Percentiles rank a stretch among this genome's conserved stretches.
Evolutionary conservation across 2,888 invertebrate genomes (phyloP).

Genomic region (Leptinotarsa rubiginosa): DNA sequence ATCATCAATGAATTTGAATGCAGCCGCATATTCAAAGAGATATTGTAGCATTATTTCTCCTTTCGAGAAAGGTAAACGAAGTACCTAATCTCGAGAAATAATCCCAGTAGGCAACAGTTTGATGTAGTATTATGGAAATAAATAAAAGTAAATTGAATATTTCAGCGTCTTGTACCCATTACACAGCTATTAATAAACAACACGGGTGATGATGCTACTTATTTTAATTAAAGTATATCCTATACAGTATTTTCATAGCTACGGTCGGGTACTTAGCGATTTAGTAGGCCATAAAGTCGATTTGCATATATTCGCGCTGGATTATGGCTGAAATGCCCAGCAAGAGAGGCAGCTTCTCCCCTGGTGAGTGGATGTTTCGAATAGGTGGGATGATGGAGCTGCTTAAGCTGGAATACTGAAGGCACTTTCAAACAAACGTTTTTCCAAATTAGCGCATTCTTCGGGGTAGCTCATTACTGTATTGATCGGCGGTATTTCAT

Average conservation of each 20-base stretch:
- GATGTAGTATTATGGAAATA: conserved; percentile 26
- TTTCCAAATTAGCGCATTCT: not conserved
- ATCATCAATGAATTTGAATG: no score
- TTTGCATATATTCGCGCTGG: conserved; percentile 43
- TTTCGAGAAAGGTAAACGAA: conserved; percentile 2
- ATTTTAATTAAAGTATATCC: conserved; percentile 40
- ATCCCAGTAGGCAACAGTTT: conserved; percentile 17
- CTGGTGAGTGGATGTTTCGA: conserved; percentile 9
- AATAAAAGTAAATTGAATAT: conserved; percentile 29
- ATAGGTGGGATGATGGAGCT: conserved; percentile 16
- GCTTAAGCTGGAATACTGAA: not conserved
- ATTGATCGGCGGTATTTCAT: not conserved
- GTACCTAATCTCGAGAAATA: conserved; percentile 8
- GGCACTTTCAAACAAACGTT: not conserved
- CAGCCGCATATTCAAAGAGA: not conserved
- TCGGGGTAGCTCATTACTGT: not conserved
- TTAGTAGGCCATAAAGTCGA: conserved; percentile 44
- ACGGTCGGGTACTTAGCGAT: conserved; percentile 40
- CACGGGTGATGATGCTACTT: conserved; percentile 35
- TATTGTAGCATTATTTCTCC: not conserved
- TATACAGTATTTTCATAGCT: conserved; percentile 39
- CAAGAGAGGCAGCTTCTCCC: conserved; percentile 30
- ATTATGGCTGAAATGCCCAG: conserved; percentile 35
- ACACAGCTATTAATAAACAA: conserved; percentile 30
- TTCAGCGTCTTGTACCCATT: conserved; percentile 29